phyloP scores from a whole-genome alignment of 2,113 vertebrate genomes.

The Mesocricetus auratus region DNA sequence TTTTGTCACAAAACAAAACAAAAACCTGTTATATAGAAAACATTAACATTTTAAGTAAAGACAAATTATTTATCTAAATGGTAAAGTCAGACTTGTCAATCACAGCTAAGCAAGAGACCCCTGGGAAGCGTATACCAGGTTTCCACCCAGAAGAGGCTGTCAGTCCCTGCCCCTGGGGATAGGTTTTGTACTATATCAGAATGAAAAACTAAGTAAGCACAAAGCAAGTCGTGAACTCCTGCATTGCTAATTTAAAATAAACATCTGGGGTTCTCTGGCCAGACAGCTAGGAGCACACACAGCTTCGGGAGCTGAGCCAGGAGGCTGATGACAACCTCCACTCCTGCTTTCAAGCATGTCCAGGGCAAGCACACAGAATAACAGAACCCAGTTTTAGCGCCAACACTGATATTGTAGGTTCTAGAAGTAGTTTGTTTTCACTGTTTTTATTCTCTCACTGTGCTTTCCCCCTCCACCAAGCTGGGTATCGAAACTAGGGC shows the following conservation, averaged over 20 bases:
- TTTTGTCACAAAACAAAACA: conserved; percentile 39
- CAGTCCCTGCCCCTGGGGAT: background rate
- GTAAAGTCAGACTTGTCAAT: conserved; percentile 31
- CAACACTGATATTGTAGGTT: background rate
- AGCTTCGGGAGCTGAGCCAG: background rate
- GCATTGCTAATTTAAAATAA: conserved; percentile 58
- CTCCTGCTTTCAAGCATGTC: background rate
- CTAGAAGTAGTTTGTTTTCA: background rate
- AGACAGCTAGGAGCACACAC: background rate
- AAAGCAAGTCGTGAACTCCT: background rate
- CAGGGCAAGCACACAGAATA: background rate
- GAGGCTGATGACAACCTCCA: background rate
- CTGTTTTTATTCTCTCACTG: background rate
- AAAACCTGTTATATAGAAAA: conserved; percentile 13
- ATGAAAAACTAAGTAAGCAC: conserved; percentile 3
- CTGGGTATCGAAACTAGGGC: background rate
- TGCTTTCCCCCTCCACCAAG: background rate
- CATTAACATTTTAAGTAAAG: conserved; percentile 12
- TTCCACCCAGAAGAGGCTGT: background rate
- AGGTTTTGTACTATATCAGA: conserved; percentile 28
- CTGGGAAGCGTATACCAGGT: background rate
- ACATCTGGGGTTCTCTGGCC: background rate
- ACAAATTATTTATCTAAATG: background rate
- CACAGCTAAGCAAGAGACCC: background rate
- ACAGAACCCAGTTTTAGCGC: background rate